phyloP scores from a whole-genome alignment of 2,888 invertebrate species.

The Eledona agricola region DNA sequence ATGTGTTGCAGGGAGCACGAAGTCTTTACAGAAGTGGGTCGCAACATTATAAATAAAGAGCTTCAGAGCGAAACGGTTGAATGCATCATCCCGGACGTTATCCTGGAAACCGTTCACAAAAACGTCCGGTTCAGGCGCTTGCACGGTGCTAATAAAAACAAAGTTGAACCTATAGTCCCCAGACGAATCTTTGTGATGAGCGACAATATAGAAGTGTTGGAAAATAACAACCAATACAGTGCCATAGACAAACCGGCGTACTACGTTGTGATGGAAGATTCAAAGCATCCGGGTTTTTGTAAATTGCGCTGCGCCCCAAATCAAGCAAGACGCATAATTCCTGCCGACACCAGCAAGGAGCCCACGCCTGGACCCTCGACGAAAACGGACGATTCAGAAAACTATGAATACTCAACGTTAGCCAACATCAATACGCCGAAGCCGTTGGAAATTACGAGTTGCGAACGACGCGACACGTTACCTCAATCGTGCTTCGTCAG shows the following conservation, averaged over 20 bases:
- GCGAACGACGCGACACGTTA: conserved; percentile 63
- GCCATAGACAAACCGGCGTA: conserved; percentile 71
- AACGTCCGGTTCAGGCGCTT: conserved; percentile 67
- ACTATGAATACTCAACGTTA: conserved; percentile 69
- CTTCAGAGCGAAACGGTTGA: conserved; percentile 68
- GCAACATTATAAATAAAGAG: too few relatives aligned
- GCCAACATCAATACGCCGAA: conserved; percentile 69
- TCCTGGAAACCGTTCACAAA: conserved; percentile 73
- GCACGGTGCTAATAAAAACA: conserved; percentile 59
- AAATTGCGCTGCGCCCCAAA: conserved; percentile 26
- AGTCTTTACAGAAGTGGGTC: too few relatives aligned
- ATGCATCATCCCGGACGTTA: conserved; percentile 73
- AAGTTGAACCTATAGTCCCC: conserved; percentile 68
- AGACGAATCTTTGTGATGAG: conserved; percentile 75
- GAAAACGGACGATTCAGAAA: conserved; percentile 44
- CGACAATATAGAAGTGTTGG: conserved; percentile 77
- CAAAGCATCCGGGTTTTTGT: conserved; percentile 59
- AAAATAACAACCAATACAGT: conserved; percentile 70
- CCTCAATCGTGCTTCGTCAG: conserved; percentile 66
- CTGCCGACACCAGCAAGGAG: background rate
- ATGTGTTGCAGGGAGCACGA: conserved; percentile 64
- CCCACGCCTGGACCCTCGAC: conserved; percentile 34
- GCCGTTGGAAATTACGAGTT: conserved; percentile 63
- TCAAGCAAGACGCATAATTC: conserved; percentile 10
- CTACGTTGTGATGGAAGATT: conserved; percentile 69